These are phyloP conservation scores for Polydrusus tereticollis DNA, from an alignment of 2,888 invertebrate species.

Conservation along the genomic window DNA sequence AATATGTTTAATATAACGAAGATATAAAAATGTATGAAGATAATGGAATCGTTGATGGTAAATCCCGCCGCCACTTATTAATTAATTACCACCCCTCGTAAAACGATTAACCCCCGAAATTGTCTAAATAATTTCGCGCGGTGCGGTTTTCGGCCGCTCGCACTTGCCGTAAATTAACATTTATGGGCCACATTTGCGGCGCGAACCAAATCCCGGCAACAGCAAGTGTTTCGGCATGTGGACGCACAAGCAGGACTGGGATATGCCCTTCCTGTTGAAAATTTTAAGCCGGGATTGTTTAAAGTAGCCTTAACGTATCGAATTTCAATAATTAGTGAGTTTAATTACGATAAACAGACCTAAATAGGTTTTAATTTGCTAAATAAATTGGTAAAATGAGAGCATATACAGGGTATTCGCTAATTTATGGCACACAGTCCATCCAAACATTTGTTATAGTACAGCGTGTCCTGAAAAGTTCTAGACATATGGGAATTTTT, in stretches of 20 bases:
- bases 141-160: slow-evolving; percentile 33
- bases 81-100: slow-evolving; percentile 29
- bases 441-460: too few relatives aligned
- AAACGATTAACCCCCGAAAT: slow-evolving; percentile 38
- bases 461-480: too few relatives aligned
- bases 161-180: slow-evolving; percentile 43
- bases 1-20: too few relatives aligned
- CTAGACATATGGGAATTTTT: too few relatives aligned
- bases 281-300: slow-evolving; percentile 37
- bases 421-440: too few relatives aligned
- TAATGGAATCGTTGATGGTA: neutral
- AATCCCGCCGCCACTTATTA: slow-evolving; percentile 17
- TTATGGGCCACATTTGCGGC: slow-evolving; percentile 43
- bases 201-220: slow-evolving; percentile 35
- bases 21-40: too few relatives aligned
- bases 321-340: too few relatives aligned
- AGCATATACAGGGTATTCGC: too few relatives aligned
- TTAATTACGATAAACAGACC: too few relatives aligned
- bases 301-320: slow-evolving; percentile 41
- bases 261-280: slow-evolving; percentile 23
- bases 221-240: slow-evolving; percentile 34
- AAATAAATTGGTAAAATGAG: too few relatives aligned
- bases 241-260: slow-evolving; percentile 7
- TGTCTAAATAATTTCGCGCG: slow-evolving; percentile 44
- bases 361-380: too few relatives aligned